Base-by-base conservation (phyloP, 2,113 vertebrate species). In the Dipodomys stephensi region DNA sequence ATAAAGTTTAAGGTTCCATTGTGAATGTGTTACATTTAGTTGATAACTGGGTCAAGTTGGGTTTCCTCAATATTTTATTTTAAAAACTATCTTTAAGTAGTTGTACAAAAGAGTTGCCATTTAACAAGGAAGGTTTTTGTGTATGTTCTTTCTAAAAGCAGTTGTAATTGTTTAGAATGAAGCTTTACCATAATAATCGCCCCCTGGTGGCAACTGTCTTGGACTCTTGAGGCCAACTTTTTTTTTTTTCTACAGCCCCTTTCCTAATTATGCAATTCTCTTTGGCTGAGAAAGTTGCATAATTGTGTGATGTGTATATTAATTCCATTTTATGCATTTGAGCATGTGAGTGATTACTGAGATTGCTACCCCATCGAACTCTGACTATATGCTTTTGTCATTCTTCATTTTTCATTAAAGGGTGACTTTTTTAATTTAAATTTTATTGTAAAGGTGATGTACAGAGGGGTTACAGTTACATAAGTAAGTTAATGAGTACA, bases 151-250 rank as follows among this genome's bases (percentile, higher is more conserved):
- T 57, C 15, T 57, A 15, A 57, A 57, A 13, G 53, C 53, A 57
- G 53, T 18, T 57, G 53, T 11, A 57, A 72, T 64, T 39, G 11
- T 44, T 2, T 8, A 72, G 30, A 92, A 32, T 25, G 57, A 84
- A 68, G 27, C 39, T 80, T 83, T 88, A 9, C 27, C 73, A 72
- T 4, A 30, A 28, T 73, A 87, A 88, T 74, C 73, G 83, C 95
- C 88, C 95, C 92, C 96, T 97, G 80, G 93, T 97, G 95, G 95
- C 90, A 95, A 88, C 85, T 81, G 85, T 39, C 39, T 88, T 49
- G 65, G 80, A 73, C 60, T 83, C 69, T 7, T 0, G 8, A 73
- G 79, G 74, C 32, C 94, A 86, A 78, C 30, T 32, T 9, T 6
- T 57, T 27, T 32, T 9, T 6, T 57, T 81, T 32, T 20, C 46